These are phyloP conservation scores for Accipiter virgatus DNA, from an alignment of 2,113 vertebrate species.

Conservation along the genomic window DNA sequence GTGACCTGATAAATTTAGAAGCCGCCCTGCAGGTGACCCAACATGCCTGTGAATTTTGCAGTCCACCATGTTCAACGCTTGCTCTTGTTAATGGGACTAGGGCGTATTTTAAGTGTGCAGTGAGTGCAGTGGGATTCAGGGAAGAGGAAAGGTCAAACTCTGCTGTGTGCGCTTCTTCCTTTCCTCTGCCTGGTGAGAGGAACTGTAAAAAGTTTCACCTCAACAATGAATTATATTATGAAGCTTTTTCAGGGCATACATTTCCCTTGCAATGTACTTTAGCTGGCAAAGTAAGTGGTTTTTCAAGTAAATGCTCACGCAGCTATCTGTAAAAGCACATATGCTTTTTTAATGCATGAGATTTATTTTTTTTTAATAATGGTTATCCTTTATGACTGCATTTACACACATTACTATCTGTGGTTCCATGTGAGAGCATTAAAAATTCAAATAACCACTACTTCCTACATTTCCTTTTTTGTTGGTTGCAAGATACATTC, in stretches of 20 bases:
- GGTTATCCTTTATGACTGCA: neutral
- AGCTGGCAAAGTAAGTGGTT: neutral
- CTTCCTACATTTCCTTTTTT: neutral
- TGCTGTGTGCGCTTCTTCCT: accelerated
- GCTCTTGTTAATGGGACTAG: neutral
- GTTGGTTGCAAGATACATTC: neutral
- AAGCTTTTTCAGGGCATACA: neutral
- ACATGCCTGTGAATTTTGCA: neutral
- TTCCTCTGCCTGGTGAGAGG: neutral
- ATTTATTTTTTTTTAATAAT: neutral
- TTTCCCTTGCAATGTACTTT: neutral
- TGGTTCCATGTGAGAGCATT: neutral
- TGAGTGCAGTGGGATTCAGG: neutral
- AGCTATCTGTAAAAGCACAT: neutral
- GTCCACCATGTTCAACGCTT: neutral
- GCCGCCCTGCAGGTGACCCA: slow-evolving; percentile 8
- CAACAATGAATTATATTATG: neutral
- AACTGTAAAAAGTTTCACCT: neutral
- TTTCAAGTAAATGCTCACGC: neutral
- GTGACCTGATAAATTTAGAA: neutral
- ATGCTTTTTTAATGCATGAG: neutral
- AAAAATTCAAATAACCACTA: neutral
- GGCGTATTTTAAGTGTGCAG: neutral
- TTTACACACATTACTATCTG: neutral
- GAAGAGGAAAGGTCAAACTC: neutral